These are phyloP conservation scores for Ctenomys sociabilis DNA, from an alignment of 2,113 vertebrate genomes.

Conservation along the genomic window DNA sequence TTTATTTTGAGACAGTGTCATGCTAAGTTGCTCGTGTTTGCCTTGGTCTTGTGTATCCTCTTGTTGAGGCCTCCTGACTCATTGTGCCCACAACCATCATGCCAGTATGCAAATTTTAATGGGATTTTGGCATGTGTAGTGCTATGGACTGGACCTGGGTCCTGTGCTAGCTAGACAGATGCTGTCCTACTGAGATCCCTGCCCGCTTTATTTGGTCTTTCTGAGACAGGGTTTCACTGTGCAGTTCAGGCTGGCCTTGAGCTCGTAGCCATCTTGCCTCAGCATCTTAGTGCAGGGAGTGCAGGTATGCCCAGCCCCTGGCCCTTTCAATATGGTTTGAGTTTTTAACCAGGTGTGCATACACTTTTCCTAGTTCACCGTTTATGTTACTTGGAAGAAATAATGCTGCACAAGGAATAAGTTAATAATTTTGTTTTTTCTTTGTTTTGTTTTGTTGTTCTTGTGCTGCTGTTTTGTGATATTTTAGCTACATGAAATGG, in stretches of 20 bases:
- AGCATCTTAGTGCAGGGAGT: not conserved
- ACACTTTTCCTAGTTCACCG: not conserved
- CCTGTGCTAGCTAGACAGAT: not conserved
- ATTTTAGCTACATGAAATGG: conserved; percentile 53
- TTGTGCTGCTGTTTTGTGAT: conserved; percentile 4
- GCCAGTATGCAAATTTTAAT: not conserved
- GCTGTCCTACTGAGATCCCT: not conserved
- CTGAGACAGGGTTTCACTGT: not conserved
- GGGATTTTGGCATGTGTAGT: not conserved
- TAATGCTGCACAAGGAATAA: not conserved
- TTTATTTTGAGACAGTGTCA: not conserved
- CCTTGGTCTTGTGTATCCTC: not conserved
- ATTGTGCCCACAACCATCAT: not conserved
- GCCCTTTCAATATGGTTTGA: not conserved
- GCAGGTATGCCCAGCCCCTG: not conserved
- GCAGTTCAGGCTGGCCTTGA: not conserved
- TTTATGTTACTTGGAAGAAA: conserved; percentile 48
- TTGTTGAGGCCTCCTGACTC: not conserved
- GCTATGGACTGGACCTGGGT: not conserved
- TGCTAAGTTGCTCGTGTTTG: not conserved
- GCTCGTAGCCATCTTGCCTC: not conserved
- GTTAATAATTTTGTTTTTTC: not conserved
- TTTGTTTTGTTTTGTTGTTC: not conserved
- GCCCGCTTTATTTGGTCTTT: not conserved
- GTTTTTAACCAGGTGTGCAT: not conserved